A percentile compares a stretch with the other conserved stretches of the same genome.
These are phyloP conservation scores for Chelmon rostratus DNA, from an alignment of 2,797 vertebrate species.

Conservation along the genomic window DNA sequence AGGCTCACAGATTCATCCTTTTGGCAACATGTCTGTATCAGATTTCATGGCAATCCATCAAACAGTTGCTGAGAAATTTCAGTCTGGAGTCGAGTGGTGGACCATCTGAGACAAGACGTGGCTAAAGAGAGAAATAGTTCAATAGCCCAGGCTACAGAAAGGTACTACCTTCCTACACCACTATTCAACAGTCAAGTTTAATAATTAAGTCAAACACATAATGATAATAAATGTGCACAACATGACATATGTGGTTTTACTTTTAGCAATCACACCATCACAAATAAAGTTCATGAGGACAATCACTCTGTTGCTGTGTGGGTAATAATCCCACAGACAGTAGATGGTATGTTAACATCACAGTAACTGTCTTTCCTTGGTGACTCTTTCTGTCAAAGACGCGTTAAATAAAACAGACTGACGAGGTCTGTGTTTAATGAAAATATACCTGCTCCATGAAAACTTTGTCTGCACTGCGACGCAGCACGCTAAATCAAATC, in stretches of 20 bases:
- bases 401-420: neutral
- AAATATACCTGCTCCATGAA: neutral
- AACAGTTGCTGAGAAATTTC: neutral
- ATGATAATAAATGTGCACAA: neutral
- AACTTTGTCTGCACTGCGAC: neutral
- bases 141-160: neutral
- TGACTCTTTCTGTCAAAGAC: neutral
- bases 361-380: neutral
- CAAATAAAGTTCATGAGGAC: neutral
- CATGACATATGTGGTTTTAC: too few species aligned
- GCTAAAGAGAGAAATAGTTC: neutral
- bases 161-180: neutral
- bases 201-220: neutral
- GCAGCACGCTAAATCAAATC: neutral
- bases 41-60: neutral
- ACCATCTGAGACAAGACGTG: neutral
- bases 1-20: neutral
- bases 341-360: neutral
- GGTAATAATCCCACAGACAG: neutral
- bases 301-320: neutral
- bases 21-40: neutral
- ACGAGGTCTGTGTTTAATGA: neutral
- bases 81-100: neutral
- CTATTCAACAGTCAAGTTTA: neutral
- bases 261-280: neutral